These are phyloP conservation scores for Lutra lutra DNA, from an alignment of 2,797 vertebrate species.

Conservation along the genomic window DNA sequence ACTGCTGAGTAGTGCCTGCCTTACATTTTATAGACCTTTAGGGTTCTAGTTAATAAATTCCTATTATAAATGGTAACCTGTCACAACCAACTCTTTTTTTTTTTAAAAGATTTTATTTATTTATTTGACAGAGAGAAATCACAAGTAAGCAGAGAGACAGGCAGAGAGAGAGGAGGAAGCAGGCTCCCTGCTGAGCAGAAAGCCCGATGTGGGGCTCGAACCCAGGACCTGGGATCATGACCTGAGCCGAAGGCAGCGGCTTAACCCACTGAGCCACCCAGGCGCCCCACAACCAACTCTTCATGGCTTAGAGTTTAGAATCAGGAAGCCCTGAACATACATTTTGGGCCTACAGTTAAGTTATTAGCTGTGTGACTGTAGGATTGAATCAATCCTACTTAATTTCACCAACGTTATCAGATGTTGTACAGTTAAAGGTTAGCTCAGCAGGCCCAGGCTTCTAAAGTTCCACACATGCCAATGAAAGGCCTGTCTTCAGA, in stretches of 20 bases:
- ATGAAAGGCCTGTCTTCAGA: not conserved
- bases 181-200: too few relatives aligned
- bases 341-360: not conserved
- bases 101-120: too few relatives aligned
- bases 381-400: conserved; percentile 19
- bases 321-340: not conserved
- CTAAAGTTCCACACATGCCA: not conserved
- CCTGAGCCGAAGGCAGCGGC: too few relatives aligned
- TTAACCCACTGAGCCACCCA: too few relatives aligned
- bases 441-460: not conserved
- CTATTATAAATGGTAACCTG: not conserved
- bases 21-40: not conserved
- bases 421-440: not conserved
- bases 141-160: too few relatives aligned
- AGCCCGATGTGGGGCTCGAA: too few relatives aligned
- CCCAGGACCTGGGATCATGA: too few relatives aligned
- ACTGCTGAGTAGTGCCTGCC: not conserved
- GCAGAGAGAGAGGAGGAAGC: too few relatives aligned
- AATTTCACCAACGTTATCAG: not conserved
- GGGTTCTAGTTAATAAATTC: not conserved
- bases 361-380: not conserved
- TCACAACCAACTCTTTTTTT: not conserved
- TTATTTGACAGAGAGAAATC: too few relatives aligned
- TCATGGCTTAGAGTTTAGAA: not conserved
- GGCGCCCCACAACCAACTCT: not conserved